phyloP scores from a whole-genome alignment of 2,113 vertebrate species.

The Nyctibius bracteatus region DNA sequence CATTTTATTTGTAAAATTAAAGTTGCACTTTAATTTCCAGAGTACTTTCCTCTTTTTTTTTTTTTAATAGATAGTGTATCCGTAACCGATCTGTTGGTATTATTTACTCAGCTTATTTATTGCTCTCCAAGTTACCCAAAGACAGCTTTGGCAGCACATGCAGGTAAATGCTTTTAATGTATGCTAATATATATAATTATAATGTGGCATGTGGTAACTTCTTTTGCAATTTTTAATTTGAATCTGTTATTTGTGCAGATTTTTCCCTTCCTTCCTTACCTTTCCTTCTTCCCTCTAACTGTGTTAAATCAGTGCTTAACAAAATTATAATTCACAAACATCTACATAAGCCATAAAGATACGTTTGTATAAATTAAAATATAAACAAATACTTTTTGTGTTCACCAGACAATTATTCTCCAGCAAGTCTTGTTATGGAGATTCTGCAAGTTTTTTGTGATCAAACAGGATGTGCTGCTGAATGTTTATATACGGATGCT shows the following conservation, averaged over 20 bases:
- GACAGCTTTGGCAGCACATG: constrained; percentile 23
- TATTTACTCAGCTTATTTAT: constrained; percentile 85
- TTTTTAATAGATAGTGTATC: constrained; percentile 74
- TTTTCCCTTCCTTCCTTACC: neutral
- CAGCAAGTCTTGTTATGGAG: constrained; percentile 84
- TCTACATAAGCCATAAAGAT: neutral
- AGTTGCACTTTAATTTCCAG: neutral
- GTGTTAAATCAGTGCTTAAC: neutral
- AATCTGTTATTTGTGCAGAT: neutral
- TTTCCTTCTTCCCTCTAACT: neutral
- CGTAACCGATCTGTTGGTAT: constrained; percentile 82
- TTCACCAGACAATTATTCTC: constrained; percentile 81
- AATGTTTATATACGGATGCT: constrained; percentile 79
- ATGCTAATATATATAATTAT: neutral
- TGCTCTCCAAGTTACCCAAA: constrained; percentile 76
- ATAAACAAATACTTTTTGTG: neutral
- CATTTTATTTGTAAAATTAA: neutral
- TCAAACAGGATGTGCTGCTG: constrained; percentile 80
- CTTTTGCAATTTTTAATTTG: neutral
- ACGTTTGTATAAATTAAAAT: neutral
- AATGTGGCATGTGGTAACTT: neutral
- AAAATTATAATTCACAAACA: neutral
- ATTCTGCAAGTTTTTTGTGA: constrained; percentile 86
- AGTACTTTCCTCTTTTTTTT: neutral
- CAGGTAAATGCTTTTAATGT: constrained; percentile 75